Percentiles rank a stretch among this genome's conserved stretches.
phyloP scores from a whole-genome alignment of 2,797 vertebrate species.

The Mormyrops attenuatus region DNA sequence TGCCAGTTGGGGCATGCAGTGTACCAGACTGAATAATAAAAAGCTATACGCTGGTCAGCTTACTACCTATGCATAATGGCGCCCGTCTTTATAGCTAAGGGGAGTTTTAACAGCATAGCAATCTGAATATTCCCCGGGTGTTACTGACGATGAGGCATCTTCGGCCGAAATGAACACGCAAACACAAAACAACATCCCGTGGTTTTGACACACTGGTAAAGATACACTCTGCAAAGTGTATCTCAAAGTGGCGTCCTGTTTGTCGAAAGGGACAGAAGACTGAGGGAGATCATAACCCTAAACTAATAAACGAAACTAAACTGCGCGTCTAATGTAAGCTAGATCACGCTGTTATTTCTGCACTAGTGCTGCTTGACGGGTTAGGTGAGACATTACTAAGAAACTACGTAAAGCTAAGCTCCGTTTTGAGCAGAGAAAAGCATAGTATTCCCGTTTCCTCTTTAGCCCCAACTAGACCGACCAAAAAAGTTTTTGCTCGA shows the following conservation, averaged over 20 bases:
- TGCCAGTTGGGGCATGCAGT: not conserved
- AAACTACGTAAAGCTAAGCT: not conserved
- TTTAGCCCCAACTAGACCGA: not conserved
- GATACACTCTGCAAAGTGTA: slow-evolving; percentile 3
- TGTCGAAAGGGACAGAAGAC: slow-evolving; percentile 43
- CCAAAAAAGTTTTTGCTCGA: not conserved
- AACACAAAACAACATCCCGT: not conserved
- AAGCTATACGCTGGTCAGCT: not conserved
- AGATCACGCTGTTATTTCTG: not conserved
- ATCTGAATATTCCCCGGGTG: not conserved
- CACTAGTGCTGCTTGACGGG: not conserved
- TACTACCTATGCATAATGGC: not conserved
- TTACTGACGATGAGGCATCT: not conserved
- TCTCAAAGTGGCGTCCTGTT: slow-evolving; percentile 34
- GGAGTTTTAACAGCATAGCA: not conserved
- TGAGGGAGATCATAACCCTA: slow-evolving; percentile 18
- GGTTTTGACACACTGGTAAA: not conserved
- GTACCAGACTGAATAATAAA: not conserved
- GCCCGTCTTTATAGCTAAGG: not conserved
- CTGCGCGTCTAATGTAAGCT: not conserved
- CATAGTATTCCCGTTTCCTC: not conserved
- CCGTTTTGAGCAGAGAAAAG: not conserved
- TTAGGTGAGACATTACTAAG: not conserved
- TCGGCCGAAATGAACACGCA: not conserved
- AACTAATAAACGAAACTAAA: slow-evolving; percentile 7